Evolutionary conservation across 2,113 vertebrate species (phyloP), one percentile per base, ranked within the genome.

Genomic region (Plectropomus leopardus): DNA sequence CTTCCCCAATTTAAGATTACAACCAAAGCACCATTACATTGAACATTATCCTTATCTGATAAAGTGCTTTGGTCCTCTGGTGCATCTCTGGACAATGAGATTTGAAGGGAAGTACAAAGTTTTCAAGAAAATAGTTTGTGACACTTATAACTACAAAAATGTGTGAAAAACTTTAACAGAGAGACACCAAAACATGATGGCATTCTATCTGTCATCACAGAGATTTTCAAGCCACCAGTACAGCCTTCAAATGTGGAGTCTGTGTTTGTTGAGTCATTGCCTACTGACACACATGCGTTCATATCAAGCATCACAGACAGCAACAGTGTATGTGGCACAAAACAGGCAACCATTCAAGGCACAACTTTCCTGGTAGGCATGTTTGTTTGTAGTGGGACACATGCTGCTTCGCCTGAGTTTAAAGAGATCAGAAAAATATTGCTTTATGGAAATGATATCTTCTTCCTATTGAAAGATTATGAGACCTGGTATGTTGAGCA

Each of bases 81-180:
- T 85, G 28, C 60, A 85, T 72, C 45, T 71, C 5, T 88, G 83
- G 71, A 79, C 74, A 54, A 82, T 84, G 58, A 79, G 75, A 40
- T 89, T 82, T 78, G 80, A 89, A 36, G 77, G 81, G 19, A 81
- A 86, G 40, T 84, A 82, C 60, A 76, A 58, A 44, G 34, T 80
- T 14, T 82, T 88, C 7, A 86, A 89, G 21, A 72, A 65, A 24
- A 66, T 85, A 14, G 47, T 77, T 17, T 45, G 14, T 64, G 75
- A 79, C 17, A 66, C 74, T 11, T 47, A 80, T 10, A 88, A 83
- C 51, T 80, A 51, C 47, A 84, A 74, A 77, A 80, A 73, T 55
- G 61, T 80, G 3, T 63, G 83, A 13, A 88, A 86, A 78, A 78
- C 55, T 8, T 51, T 86, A 24, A 59, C 80, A 54, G 53, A 80